Evolutionary conservation across 2,113 vertebrate genomes (phyloP), one percentile per base, ranked within the genome.

Genomic region (Neogale vison): DNA sequence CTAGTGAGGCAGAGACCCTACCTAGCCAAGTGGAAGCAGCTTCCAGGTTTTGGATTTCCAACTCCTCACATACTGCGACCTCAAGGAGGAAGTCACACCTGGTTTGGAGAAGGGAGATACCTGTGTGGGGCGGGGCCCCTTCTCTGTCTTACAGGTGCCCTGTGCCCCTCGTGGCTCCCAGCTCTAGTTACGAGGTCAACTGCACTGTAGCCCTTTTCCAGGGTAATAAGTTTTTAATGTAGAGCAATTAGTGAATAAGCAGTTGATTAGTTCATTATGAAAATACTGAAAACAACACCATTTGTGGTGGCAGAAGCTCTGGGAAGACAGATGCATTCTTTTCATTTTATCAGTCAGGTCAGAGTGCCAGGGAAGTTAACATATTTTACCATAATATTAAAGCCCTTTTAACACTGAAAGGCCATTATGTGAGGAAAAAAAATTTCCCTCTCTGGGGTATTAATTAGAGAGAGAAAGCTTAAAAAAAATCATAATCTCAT

Each of bases 381-480:
- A 24, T 96, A 98, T 97, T 98, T 98, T 98, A 98, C 82, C 97
- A 96, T 96, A 97, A 96, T 92, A 97, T 97, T 96, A 97, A 77
- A 94, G 93, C 93, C 74, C 96, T 39, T 96, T 98, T 96, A 91
- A 85, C 84, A 98, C 96, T 88, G 96, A 98, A 96, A 98, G 98
- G 86, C 74, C 76, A 97, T 98, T 98, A 98, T 93, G 96, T 98
- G 79, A 89, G 92, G 92, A 4, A 85, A 92, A 83, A 97, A 98
- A 63, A 84, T 2, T 36, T 17, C 77, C 76, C 97, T 96, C 98
- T 97, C 96, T 74, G 63, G 92, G 95, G 96, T 97, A 97, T 98
- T 99, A 98, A 98, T 99, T 99, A 98, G 94, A 96, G 81, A 98
- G 76, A 85, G 50, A 95, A 96, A 97, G 67, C 89, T 98, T 98